Base-by-base conservation (phyloP, 2,797 vertebrate genomes). In the Gastrophryne carolinensis region DNA sequence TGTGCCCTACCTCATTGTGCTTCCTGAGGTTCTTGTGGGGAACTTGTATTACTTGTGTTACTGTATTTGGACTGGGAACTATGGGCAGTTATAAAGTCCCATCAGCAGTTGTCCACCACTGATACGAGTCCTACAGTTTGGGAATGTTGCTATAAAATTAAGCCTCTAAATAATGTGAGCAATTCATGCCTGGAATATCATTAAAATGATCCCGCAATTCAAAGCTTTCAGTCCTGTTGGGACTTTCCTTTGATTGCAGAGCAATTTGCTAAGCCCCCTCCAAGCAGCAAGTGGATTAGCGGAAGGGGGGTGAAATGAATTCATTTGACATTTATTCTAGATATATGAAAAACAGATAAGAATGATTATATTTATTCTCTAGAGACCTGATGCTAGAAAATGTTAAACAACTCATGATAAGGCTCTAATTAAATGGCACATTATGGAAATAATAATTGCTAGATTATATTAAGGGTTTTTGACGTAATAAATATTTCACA, bases 361-460 rank as follows among this genome's bases (percentile, higher is more conserved):
- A 58, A 57, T 63, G 73, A 76, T 76, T 74, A 74, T 66, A 74
- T 58, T 76, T 76, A 68, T 76, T 35, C 72, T 76, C 47, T 17
- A 24, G 65, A 61, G 37, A 44, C 58, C 41, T 23, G 32, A 53
- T 54, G 65, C 54, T 65, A 69, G 57, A 69, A 63, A 69, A 69
- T 76, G 73, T 76, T 76, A 65, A 76, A 76, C 49, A 76, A 69
- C 56, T 60, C 44, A 19, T 68, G 47, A 70, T 76, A 63, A 62
- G 73, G 26, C 34, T 53, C 44, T 69, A 76, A 76, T 76, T 76
- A 69, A 76, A 69, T 63, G 65, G 65, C 65, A 47, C 65, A 63
- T 69, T 69, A 76, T 70, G 65, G 57, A 70, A 76, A 76, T 76
- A 76, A 76, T 76, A 69, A 76, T 76, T 76, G 65, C 73, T 19